A percentile compares a stretch with the other conserved stretches of the same genome.
phyloP scores from a whole-genome alignment of 92 coral and sea anemone genomes.

The Parazoanthus swiftii region DNA sequence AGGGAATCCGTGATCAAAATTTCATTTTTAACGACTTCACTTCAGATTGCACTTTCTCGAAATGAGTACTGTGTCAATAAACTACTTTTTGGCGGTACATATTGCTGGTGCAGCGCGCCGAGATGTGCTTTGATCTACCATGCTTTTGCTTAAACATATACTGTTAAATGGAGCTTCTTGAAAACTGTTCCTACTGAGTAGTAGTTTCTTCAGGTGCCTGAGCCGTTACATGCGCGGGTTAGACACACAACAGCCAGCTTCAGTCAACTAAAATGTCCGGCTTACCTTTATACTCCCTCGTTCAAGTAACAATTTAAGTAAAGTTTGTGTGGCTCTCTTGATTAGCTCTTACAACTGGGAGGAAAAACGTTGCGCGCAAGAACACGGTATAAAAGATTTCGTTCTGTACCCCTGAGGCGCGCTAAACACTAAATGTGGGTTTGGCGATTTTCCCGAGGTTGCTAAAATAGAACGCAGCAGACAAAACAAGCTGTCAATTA shows the following conservation, averaged over 20 bases:
- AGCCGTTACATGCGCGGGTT: constrained; percentile 12
- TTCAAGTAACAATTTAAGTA: background rate
- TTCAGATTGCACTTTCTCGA: background rate
- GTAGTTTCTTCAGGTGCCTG: constrained; percentile 7
- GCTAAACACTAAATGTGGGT: constrained; percentile 23
- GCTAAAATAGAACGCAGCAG: constrained; percentile 61
- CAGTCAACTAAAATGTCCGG: background rate
- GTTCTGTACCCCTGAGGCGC: constrained; percentile 38
- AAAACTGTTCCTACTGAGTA: background rate
- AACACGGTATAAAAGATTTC: background rate
- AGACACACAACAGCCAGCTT: background rate
- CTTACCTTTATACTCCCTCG: constrained; percentile 27
- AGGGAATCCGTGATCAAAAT: background rate
- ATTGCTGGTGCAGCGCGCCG: background rate
- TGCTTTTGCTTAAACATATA: background rate
- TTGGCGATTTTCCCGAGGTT: constrained; percentile 52
- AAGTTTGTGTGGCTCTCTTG: background rate
- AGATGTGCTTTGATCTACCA: background rate
- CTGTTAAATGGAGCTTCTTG: background rate
- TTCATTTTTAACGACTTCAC: background rate
- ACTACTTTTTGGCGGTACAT: background rate
- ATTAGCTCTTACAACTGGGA: background rate
- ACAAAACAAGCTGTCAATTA: constrained; percentile 74
- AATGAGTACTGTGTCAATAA: constrained; percentile 1
- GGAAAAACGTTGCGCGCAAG: background rate